Conservation (phyloP, 1,140 invertebrate genomes). For the Atta colombica region DNA sequence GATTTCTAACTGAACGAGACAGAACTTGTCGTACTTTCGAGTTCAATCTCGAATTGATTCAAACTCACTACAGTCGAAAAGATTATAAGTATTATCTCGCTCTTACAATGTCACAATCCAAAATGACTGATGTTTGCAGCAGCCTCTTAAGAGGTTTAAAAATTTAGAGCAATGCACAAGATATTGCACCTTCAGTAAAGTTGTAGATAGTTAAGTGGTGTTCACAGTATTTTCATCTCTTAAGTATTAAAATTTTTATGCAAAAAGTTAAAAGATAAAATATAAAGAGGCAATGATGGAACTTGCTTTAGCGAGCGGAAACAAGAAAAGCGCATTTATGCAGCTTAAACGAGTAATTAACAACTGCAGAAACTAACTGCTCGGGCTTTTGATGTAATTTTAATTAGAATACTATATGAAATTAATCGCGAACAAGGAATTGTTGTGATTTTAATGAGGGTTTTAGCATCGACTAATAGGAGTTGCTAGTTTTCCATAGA, state of each 20-base stretch:
- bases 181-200: constrained; percentile 20
- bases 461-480: constrained; percentile 12
- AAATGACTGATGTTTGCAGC: constrained; percentile 13
- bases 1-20: too few species aligned
- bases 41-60: too few species aligned
- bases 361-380: constrained; percentile 46
- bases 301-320: constrained; percentile 10
- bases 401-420: constrained; percentile 44
- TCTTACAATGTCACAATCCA: constrained; percentile 5
- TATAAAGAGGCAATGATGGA: constrained; percentile 27
- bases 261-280: constrained; percentile 46
- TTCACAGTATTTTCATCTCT: constrained; percentile 44
- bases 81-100: not conserved
- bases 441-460: constrained; percentile 54
- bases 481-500: constrained; percentile 26
- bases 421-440: constrained; percentile 45
- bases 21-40: too few species aligned
- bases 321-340: constrained; percentile 55
- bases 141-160: constrained; percentile 19
- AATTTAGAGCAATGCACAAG: constrained; percentile 20
- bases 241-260: constrained; percentile 53
- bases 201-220: constrained; percentile 34
- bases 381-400: constrained; percentile 54
- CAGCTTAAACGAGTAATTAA: constrained; percentile 53
- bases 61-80: too few species aligned